phyloP scores from a whole-genome alignment of 37 sponge, comb jelly and placozoan species.

The Oscarella lobularis region DNA sequence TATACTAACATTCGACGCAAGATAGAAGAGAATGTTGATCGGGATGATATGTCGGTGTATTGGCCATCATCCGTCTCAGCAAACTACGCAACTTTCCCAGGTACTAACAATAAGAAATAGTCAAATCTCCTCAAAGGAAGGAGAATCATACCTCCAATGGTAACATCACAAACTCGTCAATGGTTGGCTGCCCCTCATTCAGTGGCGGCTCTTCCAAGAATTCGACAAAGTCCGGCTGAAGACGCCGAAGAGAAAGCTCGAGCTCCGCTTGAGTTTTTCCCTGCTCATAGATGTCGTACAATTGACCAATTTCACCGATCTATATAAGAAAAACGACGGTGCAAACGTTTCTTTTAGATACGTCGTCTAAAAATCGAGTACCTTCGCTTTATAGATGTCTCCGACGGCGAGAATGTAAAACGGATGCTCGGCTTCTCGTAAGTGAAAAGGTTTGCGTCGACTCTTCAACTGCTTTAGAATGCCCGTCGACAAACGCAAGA shows the following conservation, averaged over 20 bases:
- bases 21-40: background rate
- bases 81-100: background rate
- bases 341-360: too few relatives aligned
- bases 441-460: constrained; percentile 8
- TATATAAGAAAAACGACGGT: too few relatives aligned
- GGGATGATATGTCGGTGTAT: background rate
- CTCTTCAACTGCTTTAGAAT: constrained; percentile 12
- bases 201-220: constrained; percentile 1
- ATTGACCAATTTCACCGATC: background rate
- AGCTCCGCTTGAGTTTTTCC: background rate
- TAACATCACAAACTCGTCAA: background rate
- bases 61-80: background rate
- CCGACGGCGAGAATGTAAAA: constrained; percentile 26
- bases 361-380: too few relatives aligned
- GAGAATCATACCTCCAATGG: background rate
- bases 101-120: background rate
- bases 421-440: constrained; percentile 9
- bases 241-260: background rate
- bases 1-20: background rate
- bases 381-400: constrained; percentile 40
- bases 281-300: background rate
- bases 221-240: constrained; percentile 1
- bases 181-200: background rate
- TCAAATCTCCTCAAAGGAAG: background rate
- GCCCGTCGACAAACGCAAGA: constrained; percentile 10